Evolutionary conservation across 2,113 vertebrate species (phyloP).

Genomic region (Ophiodon elongatus): DNA sequence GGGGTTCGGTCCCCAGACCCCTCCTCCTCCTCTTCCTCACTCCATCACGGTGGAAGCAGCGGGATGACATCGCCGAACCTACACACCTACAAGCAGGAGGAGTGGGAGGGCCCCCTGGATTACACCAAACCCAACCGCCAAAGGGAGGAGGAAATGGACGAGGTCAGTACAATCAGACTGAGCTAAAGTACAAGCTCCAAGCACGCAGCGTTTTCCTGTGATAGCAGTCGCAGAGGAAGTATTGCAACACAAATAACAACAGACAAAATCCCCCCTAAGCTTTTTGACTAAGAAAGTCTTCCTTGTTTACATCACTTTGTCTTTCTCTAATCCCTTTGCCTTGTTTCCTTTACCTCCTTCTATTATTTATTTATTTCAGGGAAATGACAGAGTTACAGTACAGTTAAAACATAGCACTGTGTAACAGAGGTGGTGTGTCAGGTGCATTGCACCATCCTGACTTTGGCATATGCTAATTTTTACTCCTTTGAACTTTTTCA

Average conservation of each 20-base stretch:
- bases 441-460: constrained; percentile 82
- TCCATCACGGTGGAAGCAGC: constrained; percentile 90
- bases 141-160: constrained; percentile 94
- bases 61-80: constrained; percentile 92
- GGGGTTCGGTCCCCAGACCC: constrained; percentile 90
- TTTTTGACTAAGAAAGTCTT: constrained; percentile 47
- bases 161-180: constrained; percentile 84
- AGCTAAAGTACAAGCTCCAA: neutral
- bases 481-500: constrained; percentile 81
- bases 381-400: constrained; percentile 62
- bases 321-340: constrained; percentile 41
- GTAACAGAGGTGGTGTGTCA: constrained; percentile 79
- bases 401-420: constrained; percentile 67
- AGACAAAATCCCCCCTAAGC: constrained; percentile 47
- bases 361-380: constrained; percentile 67
- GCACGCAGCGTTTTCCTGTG: constrained; percentile 22
- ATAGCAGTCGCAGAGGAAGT: constrained; percentile 54
- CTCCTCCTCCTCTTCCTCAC: constrained; percentile 84
- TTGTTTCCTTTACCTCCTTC: constrained; percentile 64
- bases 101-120: constrained; percentile 97
- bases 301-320: constrained; percentile 69
- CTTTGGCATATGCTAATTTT: constrained; percentile 79
- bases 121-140: constrained; percentile 97
- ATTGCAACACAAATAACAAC: constrained; percentile 67
- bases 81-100: constrained; percentile 93